These are phyloP conservation scores for Neodiprion virginianus DNA, from an alignment of 1,140 invertebrate species.

Conservation along the genomic window DNA sequence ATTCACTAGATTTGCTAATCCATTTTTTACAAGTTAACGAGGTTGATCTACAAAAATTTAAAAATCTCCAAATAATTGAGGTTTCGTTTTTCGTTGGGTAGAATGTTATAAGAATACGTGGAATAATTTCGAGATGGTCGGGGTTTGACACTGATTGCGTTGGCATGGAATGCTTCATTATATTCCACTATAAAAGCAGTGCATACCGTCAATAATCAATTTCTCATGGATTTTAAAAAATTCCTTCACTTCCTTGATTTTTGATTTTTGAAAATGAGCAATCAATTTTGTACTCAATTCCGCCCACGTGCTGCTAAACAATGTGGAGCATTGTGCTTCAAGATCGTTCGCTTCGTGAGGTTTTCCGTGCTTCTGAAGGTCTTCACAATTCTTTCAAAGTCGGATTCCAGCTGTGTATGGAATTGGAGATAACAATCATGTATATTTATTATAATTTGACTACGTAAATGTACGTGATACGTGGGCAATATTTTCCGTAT, in stretches of 20 bases:
- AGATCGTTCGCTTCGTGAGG: not conserved
- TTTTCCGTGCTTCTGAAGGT: not conserved
- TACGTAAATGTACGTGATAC: not conserved
- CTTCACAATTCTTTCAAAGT: constrained; percentile 15
- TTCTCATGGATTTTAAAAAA: constrained; percentile 3
- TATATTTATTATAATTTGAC: not conserved
- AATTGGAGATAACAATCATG: constrained; percentile 16
- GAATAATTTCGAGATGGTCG: too few species aligned
- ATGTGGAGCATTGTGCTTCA: not conserved
- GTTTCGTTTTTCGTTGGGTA: not conserved
- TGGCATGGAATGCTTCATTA: not conserved
- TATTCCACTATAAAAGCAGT: not conserved
- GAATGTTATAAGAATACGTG: not conserved
- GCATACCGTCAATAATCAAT: constrained; percentile 1
- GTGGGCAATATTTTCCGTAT: not conserved
- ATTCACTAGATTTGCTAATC: not conserved
- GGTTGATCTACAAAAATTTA: not conserved
- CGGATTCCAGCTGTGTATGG: constrained; percentile 21
- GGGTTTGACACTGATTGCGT: too few species aligned
- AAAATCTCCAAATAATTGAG: not conserved
- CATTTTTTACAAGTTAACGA: not conserved
- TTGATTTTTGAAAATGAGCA: not conserved
- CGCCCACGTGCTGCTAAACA: not conserved
- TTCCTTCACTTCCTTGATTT: not conserved
- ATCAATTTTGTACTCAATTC: not conserved